Conservation (phyloP, 2,113 vertebrate genomes). For the Lathamus discolor region DNA sequence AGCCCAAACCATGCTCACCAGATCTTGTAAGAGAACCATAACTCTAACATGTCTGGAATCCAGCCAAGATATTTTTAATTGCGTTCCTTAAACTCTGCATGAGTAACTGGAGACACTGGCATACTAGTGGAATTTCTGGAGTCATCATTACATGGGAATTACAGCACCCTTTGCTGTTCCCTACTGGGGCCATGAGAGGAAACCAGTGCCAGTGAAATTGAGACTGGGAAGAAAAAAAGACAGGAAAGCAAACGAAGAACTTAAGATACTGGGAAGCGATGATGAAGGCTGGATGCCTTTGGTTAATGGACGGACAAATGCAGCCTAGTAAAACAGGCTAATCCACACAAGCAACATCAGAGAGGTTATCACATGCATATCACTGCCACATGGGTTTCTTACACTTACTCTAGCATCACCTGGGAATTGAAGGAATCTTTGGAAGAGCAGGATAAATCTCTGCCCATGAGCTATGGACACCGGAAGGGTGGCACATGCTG, state of each 20-base stretch:
- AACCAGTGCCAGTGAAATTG: background rate
- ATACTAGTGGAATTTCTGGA: background rate
- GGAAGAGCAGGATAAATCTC: background rate
- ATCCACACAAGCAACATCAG: background rate
- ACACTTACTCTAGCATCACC: background rate
- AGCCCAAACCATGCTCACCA: background rate
- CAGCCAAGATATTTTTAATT: background rate
- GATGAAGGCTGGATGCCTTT: background rate
- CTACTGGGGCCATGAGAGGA: background rate
- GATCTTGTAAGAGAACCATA: background rate
- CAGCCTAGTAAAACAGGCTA: background rate
- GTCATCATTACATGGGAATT: background rate
- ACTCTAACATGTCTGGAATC: background rate
- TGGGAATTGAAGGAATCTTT: background rate
- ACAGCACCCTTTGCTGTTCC: background rate
- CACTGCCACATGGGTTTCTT: background rate
- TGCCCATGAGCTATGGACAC: background rate
- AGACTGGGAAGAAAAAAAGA: background rate
- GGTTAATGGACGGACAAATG: background rate
- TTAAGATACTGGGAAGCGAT: background rate
- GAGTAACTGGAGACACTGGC: background rate
- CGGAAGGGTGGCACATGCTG: rapidly evolving
- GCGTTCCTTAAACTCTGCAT: background rate
- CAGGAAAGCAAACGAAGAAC: background rate
- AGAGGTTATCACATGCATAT: rapidly evolving